Evolutionary conservation across 2,888 invertebrate genomes (phyloP).

Genomic region (Dynastes grantii): DNA sequence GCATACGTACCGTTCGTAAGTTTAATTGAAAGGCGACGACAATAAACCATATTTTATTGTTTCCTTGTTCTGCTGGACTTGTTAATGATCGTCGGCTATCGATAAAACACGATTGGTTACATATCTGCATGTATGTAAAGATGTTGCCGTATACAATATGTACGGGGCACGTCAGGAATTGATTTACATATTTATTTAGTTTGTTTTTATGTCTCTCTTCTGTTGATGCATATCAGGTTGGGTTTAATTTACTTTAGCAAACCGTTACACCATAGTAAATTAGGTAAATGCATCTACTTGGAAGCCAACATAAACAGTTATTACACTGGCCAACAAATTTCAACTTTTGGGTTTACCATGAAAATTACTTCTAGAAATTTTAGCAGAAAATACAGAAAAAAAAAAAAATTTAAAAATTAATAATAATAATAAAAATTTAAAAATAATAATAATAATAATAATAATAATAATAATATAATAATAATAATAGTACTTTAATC

Average conservation of each 20-base stretch:
- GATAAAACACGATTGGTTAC: constrained; percentile 2
- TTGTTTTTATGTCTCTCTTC: not conserved
- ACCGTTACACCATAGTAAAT: too few species aligned
- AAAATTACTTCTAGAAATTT: too few species aligned
- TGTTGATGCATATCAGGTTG: not conserved
- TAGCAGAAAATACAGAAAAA: too few species aligned
- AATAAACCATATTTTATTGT: constrained; percentile 49
- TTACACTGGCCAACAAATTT: too few species aligned
- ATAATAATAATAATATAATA: too few species aligned
- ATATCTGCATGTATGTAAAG: not conserved
- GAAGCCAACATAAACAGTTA: too few species aligned
- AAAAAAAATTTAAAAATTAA: too few species aligned
- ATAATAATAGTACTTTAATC: too few species aligned
- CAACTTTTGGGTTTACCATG: too few species aligned
- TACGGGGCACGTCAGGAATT: not conserved
- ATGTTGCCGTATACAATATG: not conserved
- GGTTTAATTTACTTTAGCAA: not conserved
- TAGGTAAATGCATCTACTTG: too few species aligned
- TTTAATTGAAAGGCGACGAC: constrained; percentile 40
- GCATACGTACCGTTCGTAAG: not conserved
- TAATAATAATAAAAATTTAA: too few species aligned
- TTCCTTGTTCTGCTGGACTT: constrained; percentile 47
- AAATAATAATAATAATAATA: too few species aligned
- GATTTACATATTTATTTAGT: not conserved
- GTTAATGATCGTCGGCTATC: constrained; percentile 40